Conservation (phyloP, 1,140 invertebrate species). For the Diorhabda carinulata region DNA sequence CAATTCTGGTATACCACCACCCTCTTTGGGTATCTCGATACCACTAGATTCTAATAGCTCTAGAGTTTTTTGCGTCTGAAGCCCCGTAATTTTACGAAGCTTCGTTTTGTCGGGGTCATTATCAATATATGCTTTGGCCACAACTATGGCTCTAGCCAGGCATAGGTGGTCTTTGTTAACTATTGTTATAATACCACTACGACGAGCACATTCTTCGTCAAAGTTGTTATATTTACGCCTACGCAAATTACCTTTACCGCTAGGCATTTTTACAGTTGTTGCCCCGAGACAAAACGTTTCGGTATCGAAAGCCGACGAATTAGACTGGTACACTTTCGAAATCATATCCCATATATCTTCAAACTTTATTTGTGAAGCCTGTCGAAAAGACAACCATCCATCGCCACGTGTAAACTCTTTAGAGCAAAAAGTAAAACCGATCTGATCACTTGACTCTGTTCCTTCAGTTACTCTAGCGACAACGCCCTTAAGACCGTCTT, state of each 20-base stretch:
- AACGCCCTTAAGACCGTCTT: slow-evolving; percentile 4
- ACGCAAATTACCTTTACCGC: background rate
- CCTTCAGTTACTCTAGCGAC: background rate
- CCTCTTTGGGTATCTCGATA: no score
- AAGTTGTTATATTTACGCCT: slow-evolving; percentile 10
- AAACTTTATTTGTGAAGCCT: background rate
- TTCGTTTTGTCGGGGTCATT: background rate
- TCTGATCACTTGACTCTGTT: slow-evolving; percentile 8
- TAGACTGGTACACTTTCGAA: no score
- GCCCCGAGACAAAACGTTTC: slow-evolving; percentile 1
- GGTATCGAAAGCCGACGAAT: background rate
- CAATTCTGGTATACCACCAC: no score
- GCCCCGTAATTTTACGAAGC: background rate
- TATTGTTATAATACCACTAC: slow-evolving; percentile 12
- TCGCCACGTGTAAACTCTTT: background rate
- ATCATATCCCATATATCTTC: no score
- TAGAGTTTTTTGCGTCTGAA: background rate
- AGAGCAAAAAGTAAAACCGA: background rate
- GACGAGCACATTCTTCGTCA: slow-evolving; percentile 12
- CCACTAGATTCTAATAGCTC: no score
- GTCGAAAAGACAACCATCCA: background rate
- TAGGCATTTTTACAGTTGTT: slow-evolving; percentile 4
- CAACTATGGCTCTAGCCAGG: slow-evolving; percentile 14
- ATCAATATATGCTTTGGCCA: slow-evolving; percentile 9
- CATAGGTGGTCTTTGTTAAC: slow-evolving; percentile 20